These are phyloP conservation scores for Cyphomyrus discorhynchus DNA, from an alignment of 2,113 vertebrate genomes.

Conservation along the genomic window DNA sequence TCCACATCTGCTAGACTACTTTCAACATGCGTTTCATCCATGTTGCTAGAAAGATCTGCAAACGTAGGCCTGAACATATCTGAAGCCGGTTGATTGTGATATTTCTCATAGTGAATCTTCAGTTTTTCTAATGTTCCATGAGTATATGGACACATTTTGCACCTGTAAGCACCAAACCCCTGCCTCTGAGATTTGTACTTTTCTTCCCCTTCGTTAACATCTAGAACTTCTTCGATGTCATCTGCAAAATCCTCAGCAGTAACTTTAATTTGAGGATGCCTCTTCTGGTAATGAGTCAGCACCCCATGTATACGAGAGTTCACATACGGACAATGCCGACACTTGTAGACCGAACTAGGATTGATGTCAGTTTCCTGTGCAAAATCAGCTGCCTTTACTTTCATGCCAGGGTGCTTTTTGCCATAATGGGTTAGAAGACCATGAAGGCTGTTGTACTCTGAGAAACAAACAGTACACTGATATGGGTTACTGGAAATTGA, in stretches of 20 bases:
- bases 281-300: conserved; percentile 85
- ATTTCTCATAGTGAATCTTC: conserved; percentile 65
- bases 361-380: conserved; percentile 67
- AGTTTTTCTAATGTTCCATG: conserved; percentile 67
- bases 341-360: conserved; percentile 68
- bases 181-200: conserved; percentile 63
- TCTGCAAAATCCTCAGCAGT: conserved; percentile 73
- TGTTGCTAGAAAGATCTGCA: conserved; percentile 46
- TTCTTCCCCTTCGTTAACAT: conserved; percentile 58
- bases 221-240: conserved; percentile 56
- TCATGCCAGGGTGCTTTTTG: conserved; percentile 75
- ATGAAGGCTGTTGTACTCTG: conserved; percentile 61
- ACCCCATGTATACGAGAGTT: conserved; percentile 74
- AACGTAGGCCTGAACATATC: conserved; percentile 55
- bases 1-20: conserved; percentile 52
- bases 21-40: conserved; percentile 51
- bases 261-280: conserved; percentile 67
- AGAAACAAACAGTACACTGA: conserved; percentile 67
- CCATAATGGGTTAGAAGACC: conserved; percentile 71
- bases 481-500: conserved; percentile 52
- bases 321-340: conserved; percentile 75
- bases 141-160: conserved; percentile 71
- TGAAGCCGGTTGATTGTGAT: conserved; percentile 60
- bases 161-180: conserved; percentile 71
- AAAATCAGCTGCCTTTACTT: conserved; percentile 63